Conservation (phyloP, 2,888 invertebrate genomes). For the Watsonalla binaria region DNA sequence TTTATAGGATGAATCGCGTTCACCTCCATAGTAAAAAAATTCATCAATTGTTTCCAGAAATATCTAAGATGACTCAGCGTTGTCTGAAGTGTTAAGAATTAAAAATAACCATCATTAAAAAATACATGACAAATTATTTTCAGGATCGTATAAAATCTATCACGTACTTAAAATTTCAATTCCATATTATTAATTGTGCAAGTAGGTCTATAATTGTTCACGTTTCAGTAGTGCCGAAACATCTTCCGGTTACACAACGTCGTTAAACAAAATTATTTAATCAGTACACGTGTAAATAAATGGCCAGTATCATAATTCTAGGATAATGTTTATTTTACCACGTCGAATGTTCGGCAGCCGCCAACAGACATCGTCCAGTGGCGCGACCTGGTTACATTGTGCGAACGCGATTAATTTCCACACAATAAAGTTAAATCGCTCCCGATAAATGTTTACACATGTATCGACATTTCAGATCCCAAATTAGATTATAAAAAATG, state of each 20-base stretch:
- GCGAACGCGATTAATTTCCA: slow-evolving; percentile 17
- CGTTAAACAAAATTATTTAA: slow-evolving; percentile 9
- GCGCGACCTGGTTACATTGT: slow-evolving; percentile 37
- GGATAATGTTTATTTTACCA: slow-evolving; percentile 53
- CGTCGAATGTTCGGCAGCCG: slow-evolving; percentile 43
- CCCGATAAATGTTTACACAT: slow-evolving; percentile 1
- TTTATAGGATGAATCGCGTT: too few species aligned
- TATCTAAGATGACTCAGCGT: too few species aligned
- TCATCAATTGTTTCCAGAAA: too few species aligned
- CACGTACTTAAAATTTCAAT: too few species aligned
- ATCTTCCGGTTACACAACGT: not conserved
- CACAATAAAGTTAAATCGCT: slow-evolving; percentile 15
- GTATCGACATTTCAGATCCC: not conserved
- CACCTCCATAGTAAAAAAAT: too few species aligned
- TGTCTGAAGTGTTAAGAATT: too few species aligned
- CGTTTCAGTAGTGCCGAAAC: too few species aligned
- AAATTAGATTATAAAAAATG: not conserved
- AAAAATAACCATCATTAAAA: too few species aligned
- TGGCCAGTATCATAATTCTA: slow-evolving; percentile 49
- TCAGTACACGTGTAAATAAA: slow-evolving; percentile 18
- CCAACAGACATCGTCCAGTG: slow-evolving; percentile 46
- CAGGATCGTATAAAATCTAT: too few species aligned
- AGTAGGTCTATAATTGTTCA: too few species aligned
- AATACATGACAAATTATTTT: too few species aligned
- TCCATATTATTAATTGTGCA: too few species aligned